A percentile compares a stretch with the other conserved stretches of the same genome.
Evolutionary conservation across 2,797 vertebrate genomes (phyloP).

Genomic region (Chiroxiphia lanceolata): DNA sequence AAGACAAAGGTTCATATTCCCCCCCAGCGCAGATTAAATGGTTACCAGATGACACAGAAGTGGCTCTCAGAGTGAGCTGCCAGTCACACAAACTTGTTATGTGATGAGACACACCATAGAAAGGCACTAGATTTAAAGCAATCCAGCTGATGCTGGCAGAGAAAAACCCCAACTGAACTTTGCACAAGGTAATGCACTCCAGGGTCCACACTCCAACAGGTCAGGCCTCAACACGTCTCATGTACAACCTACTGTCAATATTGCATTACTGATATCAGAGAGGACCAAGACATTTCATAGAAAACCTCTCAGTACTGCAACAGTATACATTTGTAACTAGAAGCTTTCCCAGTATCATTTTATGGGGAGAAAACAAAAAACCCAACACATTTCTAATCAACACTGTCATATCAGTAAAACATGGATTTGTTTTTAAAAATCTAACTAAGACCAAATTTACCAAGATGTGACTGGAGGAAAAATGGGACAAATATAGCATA

Average conservation of each 20-base stretch:
- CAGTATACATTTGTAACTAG: neutral
- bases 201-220: neutral
- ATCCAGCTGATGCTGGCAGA: neutral
- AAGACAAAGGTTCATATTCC: neutral
- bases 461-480: neutral
- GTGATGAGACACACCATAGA: neutral
- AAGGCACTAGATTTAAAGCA: neutral
- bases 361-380: too few species aligned
- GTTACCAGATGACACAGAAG: neutral
- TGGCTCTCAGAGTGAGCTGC: accelerated
- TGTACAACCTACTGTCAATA: neutral
- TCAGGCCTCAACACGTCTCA: neutral
- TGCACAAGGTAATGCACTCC: neutral
- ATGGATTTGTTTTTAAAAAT: neutral
- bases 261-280: neutral
- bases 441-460: neutral
- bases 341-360: too few species aligned
- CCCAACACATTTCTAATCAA: neutral
- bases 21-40: neutral
- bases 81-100: neutral
- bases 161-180: neutral
- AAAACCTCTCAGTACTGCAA: neutral
- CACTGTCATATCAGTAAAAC: neutral
- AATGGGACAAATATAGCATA: neutral
- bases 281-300: neutral